These are phyloP conservation scores for Manis pentadactyla DNA, from an alignment of 2,797 vertebrate genomes.

Conservation along the genomic window DNA sequence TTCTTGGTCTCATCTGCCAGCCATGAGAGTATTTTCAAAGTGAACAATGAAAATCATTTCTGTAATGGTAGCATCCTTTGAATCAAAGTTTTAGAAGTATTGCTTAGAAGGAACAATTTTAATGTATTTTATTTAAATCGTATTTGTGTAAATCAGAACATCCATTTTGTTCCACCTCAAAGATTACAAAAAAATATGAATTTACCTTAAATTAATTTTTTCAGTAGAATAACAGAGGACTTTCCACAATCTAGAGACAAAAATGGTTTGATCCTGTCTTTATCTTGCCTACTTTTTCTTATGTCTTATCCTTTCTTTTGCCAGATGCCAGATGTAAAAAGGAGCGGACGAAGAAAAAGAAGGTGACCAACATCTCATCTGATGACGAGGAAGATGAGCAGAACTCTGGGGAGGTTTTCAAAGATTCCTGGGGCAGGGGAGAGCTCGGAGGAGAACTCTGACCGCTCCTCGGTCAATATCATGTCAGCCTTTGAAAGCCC, in stretches of 20 bases:
- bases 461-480: slow-evolving; percentile 84
- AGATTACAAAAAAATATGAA: background rate
- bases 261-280: background rate
- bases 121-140: background rate
- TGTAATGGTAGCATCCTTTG: background rate
- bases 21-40: background rate
- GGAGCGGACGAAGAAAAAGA: slow-evolving; percentile 96
- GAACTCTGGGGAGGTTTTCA: slow-evolving; percentile 87
- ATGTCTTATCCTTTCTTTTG: background rate
- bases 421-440: slow-evolving; percentile 84
- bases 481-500: slow-evolving; percentile 81
- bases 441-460: slow-evolving; percentile 92
- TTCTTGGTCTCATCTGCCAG: background rate
- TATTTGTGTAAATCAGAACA: background rate
- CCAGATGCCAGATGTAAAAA: slow-evolving; percentile 94
- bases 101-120: background rate
- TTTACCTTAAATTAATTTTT: background rate
- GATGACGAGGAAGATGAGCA: slow-evolving; percentile 94
- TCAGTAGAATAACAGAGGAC: background rate
- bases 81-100: background rate
- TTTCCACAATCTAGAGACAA: background rate
- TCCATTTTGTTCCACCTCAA: background rate
- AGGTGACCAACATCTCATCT: slow-evolving; percentile 97
- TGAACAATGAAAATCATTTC: background rate
- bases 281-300: background rate